These are phyloP conservation scores for Cariama cristata DNA, from an alignment of 2,113 vertebrate genomes.

Conservation along the genomic window DNA sequence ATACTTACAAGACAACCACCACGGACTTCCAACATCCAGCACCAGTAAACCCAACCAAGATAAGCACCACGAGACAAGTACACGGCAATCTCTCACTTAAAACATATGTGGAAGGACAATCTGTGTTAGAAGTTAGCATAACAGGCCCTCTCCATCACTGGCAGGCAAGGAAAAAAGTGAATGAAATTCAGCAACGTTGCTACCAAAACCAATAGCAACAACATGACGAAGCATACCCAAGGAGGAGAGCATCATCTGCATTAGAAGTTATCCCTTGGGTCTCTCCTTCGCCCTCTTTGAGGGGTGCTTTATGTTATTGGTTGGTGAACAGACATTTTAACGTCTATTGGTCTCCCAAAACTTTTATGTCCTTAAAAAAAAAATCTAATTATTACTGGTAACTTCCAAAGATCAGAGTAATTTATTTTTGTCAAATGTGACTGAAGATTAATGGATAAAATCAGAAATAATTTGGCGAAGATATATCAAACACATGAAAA, in stretches of 20 bases:
- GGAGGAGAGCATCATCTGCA: neutral
- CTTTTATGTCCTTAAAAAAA: slow-evolving; percentile 57
- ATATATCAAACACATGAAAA: slow-evolving; percentile 75
- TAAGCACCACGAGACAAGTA: neutral
- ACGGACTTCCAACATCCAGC: neutral
- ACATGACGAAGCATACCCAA: neutral
- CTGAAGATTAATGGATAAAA: slow-evolving; percentile 83
- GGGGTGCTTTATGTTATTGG: neutral
- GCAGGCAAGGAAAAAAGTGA: neutral
- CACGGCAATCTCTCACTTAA: too few relatives aligned
- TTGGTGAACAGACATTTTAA: slow-evolving; percentile 17
- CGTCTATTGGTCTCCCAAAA: slow-evolving; percentile 56
- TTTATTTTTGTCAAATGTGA: slow-evolving; percentile 82
- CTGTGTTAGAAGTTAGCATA: neutral
- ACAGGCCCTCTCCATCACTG: neutral
- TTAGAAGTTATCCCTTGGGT: neutral
- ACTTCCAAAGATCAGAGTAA: slow-evolving; percentile 83
- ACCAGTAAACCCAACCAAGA: neutral
- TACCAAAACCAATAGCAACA: neutral
- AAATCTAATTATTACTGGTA: slow-evolving; percentile 76
- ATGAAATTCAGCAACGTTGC: neutral
- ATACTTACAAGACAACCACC: neutral
- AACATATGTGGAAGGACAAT: fast-evolving
- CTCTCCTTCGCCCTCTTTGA: neutral
- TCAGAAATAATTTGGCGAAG: slow-evolving; percentile 79